Evolutionary conservation across 2,888 invertebrate species (phyloP).

Genomic region (Calliscelio sp.): DNA sequence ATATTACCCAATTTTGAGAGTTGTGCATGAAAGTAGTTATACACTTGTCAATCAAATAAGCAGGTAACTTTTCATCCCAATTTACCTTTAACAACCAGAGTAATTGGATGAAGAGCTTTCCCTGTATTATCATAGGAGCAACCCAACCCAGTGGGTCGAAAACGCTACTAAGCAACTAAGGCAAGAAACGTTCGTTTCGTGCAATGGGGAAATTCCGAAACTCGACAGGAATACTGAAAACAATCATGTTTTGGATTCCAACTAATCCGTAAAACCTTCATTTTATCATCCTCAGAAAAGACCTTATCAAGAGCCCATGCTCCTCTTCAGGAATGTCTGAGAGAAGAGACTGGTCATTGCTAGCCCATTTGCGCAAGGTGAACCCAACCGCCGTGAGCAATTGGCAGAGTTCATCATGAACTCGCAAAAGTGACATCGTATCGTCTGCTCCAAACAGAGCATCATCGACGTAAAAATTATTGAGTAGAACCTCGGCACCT

Average conservation of each 20-base stretch:
- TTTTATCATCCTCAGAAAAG: too few relatives aligned
- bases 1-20: not conserved
- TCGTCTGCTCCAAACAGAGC: too few relatives aligned
- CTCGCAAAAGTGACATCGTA: too few relatives aligned
- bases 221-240: not conserved
- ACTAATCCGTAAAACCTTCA: slow-evolving; percentile 3
- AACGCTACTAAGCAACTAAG: slow-evolving; percentile 1
- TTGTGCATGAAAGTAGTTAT: not conserved
- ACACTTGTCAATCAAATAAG: not conserved
- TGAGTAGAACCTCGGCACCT: too few relatives aligned
- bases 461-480: too few relatives aligned
- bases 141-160: not conserved
- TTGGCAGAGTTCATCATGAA: too few relatives aligned
- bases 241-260: slow-evolving; percentile 1
- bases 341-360: too few relatives aligned
- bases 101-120: slow-evolving; percentile 17
- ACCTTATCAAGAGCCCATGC: too few relatives aligned
- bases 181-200: slow-evolving; percentile 18
- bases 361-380: too few relatives aligned
- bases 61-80: not conserved
- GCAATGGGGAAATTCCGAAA: not conserved
- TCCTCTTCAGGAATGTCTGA: too few relatives aligned
- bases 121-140: not conserved
- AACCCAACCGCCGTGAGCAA: too few relatives aligned
- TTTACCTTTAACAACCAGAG: slow-evolving; percentile 18